phyloP scores from a whole-genome alignment of 2,797 vertebrate genomes.

The Crocodylus rhombifer region DNA sequence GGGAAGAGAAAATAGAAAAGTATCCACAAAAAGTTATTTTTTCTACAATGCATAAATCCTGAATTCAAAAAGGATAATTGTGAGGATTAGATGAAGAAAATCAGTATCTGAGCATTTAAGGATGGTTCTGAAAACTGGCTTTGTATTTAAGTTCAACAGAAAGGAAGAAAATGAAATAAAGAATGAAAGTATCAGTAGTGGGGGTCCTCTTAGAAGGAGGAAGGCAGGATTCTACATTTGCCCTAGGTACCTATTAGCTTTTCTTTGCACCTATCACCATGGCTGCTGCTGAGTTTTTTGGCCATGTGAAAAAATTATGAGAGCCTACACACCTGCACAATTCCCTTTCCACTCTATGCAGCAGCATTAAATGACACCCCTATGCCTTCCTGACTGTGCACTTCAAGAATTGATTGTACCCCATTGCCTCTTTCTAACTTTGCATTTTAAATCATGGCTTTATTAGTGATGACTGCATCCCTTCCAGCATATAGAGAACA shows the following conservation, averaged over 20 bases:
- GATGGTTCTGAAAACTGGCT: not conserved
- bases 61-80: not conserved
- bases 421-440: not conserved
- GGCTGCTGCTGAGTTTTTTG: not conserved
- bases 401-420: accelerated
- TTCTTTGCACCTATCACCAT: not conserved
- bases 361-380: not conserved
- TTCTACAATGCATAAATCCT: not conserved
- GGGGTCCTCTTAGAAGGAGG: not conserved
- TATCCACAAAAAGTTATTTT: not conserved
- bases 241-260: not conserved
- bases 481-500: not conserved
- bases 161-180: not conserved
- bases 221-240: not conserved
- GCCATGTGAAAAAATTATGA: not conserved
- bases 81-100: not conserved
- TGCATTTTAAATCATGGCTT: accelerated
- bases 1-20: not conserved
- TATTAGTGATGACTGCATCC: not conserved
- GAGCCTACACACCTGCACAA: not conserved
- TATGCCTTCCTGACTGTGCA: not conserved
- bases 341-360: not conserved
- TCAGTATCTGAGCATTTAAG: not conserved
- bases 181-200: not conserved
- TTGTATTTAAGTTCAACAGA: not conserved